Conservation (phyloP, 2,888 invertebrate genomes). For the Criorhina ranunculi region DNA sequence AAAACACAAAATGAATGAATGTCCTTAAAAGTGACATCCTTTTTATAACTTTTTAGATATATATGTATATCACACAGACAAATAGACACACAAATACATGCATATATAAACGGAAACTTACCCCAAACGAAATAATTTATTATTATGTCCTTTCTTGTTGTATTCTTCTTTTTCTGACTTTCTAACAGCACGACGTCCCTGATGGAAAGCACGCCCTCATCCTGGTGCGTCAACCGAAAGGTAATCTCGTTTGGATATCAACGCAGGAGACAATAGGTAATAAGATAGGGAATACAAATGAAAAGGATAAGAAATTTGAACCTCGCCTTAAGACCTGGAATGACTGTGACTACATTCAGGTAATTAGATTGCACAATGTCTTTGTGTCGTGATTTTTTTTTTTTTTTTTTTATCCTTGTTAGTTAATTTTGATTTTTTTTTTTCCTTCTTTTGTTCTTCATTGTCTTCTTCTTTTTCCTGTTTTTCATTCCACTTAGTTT, state of each 20-base stretch:
- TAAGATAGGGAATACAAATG: slow-evolving; percentile 86
- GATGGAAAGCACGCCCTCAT: slow-evolving; percentile 95
- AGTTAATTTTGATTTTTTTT: slow-evolving; percentile 14
- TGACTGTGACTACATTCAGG: slow-evolving; percentile 93
- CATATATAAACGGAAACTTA: slow-evolving; percentile 28
- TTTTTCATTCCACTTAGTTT: slow-evolving; percentile 26
- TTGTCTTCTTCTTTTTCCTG: slow-evolving; percentile 46
- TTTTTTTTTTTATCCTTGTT: slow-evolving; percentile 32
- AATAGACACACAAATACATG: slow-evolving; percentile 14
- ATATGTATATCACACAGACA: neutral
- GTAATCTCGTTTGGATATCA: slow-evolving; percentile 93
- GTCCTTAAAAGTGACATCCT: slow-evolving; percentile 41
- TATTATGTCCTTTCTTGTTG: slow-evolving; percentile 55
- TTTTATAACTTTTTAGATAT: slow-evolving; percentile 39
- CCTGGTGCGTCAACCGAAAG: slow-evolving; percentile 93
- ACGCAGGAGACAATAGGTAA: slow-evolving; percentile 88
- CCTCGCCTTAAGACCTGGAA: slow-evolving; percentile 89
- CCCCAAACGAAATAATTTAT: slow-evolving; percentile 64
- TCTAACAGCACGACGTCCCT: slow-evolving; percentile 90
- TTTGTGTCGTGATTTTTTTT: slow-evolving; percentile 45
- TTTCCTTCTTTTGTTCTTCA: slow-evolving; percentile 29
- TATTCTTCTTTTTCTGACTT: slow-evolving; percentile 58
- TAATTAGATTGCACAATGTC: slow-evolving; percentile 82
- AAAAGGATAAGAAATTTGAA: slow-evolving; percentile 86
- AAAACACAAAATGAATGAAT: slow-evolving; percentile 50